Evolutionary conservation across 2,113 vertebrate genomes (phyloP).

Genomic region (Vidua chalybeata): DNA sequence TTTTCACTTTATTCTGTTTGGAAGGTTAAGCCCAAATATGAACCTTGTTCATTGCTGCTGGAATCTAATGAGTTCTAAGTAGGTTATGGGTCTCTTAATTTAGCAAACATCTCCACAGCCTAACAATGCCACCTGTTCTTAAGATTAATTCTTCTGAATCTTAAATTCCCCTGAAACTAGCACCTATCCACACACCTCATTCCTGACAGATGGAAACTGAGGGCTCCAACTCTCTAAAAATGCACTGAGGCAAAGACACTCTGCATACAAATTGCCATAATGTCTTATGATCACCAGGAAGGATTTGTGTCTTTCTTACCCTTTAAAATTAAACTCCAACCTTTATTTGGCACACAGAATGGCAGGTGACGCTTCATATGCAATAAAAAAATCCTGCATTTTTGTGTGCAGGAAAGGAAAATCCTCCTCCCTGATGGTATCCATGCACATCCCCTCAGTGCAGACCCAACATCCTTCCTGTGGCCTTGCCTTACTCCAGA

Average conservation of each 20-base stretch:
- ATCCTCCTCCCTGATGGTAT: background rate
- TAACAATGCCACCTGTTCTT: background rate
- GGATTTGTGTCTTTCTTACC: background rate
- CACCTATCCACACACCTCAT: background rate
- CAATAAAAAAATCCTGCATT: background rate
- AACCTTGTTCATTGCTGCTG: background rate
- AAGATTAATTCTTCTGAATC: background rate
- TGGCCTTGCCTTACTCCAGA: background rate
- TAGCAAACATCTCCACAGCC: background rate
- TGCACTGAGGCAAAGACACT: background rate
- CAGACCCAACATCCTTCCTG: fast-evolving
- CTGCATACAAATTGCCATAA: background rate
- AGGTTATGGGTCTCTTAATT: slow-evolving; percentile 24
- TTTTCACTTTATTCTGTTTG: background rate
- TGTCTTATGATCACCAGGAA: background rate
- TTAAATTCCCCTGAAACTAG: background rate
- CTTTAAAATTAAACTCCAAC: background rate
- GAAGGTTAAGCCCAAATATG: background rate
- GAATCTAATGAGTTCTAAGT: slow-evolving; percentile 11
- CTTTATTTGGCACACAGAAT: background rate
- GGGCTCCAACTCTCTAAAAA: background rate
- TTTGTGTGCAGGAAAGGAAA: background rate
- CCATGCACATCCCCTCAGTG: background rate
- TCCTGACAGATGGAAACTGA: background rate
- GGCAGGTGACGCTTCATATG: background rate